phyloP scores from a whole-genome alignment of 2,113 vertebrate species.

The Chunga burmeisteri region DNA sequence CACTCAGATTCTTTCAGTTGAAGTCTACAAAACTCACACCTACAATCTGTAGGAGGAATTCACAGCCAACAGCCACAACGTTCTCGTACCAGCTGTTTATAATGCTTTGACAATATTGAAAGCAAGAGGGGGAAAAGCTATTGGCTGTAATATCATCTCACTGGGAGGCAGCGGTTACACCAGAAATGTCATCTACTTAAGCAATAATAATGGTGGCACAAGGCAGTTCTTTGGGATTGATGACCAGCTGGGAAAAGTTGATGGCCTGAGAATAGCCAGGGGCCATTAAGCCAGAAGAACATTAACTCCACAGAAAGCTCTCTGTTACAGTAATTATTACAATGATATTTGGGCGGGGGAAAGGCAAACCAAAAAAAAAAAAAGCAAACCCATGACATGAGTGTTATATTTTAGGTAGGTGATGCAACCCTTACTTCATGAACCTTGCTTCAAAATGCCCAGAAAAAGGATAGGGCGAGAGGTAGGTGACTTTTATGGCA shows the following conservation, averaged over 20 bases:
- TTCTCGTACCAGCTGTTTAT: constrained; percentile 38
- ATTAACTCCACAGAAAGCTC: constrained; percentile 70
- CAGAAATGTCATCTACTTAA: constrained; percentile 58
- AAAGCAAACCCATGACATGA: neutral
- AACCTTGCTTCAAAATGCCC: neutral
- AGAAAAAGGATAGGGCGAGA: neutral
- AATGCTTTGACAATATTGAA: constrained; percentile 19
- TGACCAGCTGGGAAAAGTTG: constrained; percentile 69
- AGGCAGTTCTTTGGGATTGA: constrained; percentile 66
- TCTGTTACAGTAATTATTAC: constrained; percentile 70
- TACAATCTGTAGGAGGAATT: constrained; percentile 27
- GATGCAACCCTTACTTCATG: neutral
- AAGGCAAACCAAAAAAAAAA: neutral
- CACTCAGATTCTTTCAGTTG: neutral
- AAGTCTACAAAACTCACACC: neutral
- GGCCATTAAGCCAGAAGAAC: constrained; percentile 73
- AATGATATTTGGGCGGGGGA: constrained; percentile 1
- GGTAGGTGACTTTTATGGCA: neutral
- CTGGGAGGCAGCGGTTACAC: neutral
- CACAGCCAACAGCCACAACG: constrained; percentile 26
- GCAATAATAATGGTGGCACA: constrained; percentile 50
- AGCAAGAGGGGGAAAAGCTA: neutral
- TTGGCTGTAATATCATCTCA: constrained; percentile 5
- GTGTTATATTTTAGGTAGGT: neutral
- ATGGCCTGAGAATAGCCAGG: constrained; percentile 72